phyloP scores from a whole-genome alignment of 2,888 invertebrate genomes.

The Stenurella melanura region DNA sequence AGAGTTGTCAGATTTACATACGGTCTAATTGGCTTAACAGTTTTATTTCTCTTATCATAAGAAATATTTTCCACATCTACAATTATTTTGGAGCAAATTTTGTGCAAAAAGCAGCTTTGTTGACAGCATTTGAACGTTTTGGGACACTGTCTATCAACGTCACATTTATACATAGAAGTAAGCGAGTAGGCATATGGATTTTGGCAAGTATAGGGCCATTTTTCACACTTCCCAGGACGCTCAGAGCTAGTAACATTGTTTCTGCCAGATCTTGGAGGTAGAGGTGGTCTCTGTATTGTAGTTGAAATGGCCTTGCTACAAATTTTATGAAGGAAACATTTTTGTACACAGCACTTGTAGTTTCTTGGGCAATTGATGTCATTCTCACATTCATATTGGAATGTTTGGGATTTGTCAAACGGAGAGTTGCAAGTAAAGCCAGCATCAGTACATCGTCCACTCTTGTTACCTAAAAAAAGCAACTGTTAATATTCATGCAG shows the following conservation, averaged over 20 bases:
- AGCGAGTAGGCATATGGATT: slow-evolving; percentile 33
- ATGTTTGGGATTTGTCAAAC: slow-evolving; percentile 39
- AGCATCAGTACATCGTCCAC: slow-evolving; percentile 37
- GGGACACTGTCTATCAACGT: slow-evolving; percentile 46
- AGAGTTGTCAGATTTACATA: neutral
- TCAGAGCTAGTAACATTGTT: neutral
- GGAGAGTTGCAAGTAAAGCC: slow-evolving; percentile 45
- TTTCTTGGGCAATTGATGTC: slow-evolving; percentile 46
- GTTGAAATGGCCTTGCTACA: slow-evolving; percentile 28
- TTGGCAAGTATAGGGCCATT: slow-evolving; percentile 42
- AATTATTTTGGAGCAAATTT: slow-evolving; percentile 47
- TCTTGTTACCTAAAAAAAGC: slow-evolving; percentile 17
- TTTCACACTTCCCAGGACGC: slow-evolving; percentile 42
- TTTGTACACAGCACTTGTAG: slow-evolving; percentile 48
- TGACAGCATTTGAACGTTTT: slow-evolving; percentile 43
- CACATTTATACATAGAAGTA: slow-evolving; percentile 43
- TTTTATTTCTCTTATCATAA: neutral
- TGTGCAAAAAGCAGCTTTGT: slow-evolving; percentile 48
- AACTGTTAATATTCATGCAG: neutral
- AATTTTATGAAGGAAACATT: slow-evolving; percentile 49
- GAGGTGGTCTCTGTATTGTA: no score
- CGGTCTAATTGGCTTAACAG: no score
- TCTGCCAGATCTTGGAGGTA: neutral
- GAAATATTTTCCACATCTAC: neutral
- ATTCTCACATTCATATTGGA: slow-evolving; percentile 46